Base-by-base conservation (phyloP, 2,113 vertebrate species). In the Pluvialis apricaria region DNA sequence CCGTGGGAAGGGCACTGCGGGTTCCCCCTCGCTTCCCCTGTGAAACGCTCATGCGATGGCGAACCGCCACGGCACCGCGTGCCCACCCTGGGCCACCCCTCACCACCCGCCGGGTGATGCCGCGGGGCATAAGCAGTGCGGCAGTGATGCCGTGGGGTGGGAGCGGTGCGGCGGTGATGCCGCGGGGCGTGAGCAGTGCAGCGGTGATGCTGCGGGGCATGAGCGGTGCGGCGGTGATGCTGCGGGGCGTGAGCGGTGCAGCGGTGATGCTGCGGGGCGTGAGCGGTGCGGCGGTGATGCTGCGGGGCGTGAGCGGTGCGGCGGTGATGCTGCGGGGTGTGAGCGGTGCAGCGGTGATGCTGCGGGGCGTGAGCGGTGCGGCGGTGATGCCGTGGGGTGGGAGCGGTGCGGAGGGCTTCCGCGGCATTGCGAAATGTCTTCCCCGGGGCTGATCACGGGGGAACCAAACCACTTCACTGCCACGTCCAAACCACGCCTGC, bases 51-150 rank as follows among this genome's bases (percentile, higher is more conserved):
- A 1, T 21, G 91, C 2, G 9, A 15, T 4, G 17, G n/a, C 54
- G 19, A 47, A 36, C 1, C 3, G 32, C 54, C 15, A 1, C 9
- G 1, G 49, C 32, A 11, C 3, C 9, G 0, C 45, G 4, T 2
- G 2, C 11, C 26, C 31, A 18, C 13, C 60, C 28, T 16, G 71
- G 45, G 34, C 40, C 58, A 11, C 20, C 57, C 57, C 49, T 20
- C 1, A 2, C 4, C 66, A 29, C 36, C 62, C 28, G 0, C 1
- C 2, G 7, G 76, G 1, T 2, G 58, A 24, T 4, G 82, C 52
- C 8, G 6, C 0, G 2, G 29, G n/a, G n/a, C n/a, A n/a, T n/a
- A n/a, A n/a, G n/a, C n/a, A n/a, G n/a, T n/a, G n/a, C n/a, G n/a
- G n/a, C n/a, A n/a, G n/a, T n/a, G n/a, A n/a, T n/a, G n/a, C n/a